Evolutionary conservation across 2,888 invertebrate genomes (phyloP).

Genomic region (Cartodere bifasciata): DNA sequence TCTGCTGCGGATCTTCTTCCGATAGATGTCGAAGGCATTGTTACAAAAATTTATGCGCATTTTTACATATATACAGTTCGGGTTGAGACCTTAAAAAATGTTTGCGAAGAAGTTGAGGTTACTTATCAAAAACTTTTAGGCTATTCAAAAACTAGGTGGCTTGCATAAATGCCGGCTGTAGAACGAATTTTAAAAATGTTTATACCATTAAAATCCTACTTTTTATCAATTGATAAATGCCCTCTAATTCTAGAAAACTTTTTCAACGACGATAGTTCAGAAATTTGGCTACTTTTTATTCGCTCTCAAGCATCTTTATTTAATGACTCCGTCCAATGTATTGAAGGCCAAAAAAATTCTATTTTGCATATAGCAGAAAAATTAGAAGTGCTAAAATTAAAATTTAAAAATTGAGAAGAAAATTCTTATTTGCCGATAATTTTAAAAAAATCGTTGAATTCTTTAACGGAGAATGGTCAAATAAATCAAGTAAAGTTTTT

Average conservation of each 20-base stretch:
- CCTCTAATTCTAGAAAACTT: slow-evolving; percentile 16
- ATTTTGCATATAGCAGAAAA: too few species aligned
- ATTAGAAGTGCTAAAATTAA: too few species aligned
- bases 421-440: too few species aligned
- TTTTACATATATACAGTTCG: slow-evolving; percentile 27
- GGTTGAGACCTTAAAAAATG: slow-evolving; percentile 22
- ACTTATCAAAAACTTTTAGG: slow-evolving; percentile 20
- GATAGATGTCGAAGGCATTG: slow-evolving; percentile 23
- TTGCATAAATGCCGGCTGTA: slow-evolving; percentile 21
- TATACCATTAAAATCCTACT: slow-evolving; percentile 19
- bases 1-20: slow-evolving; percentile 23
- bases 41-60: slow-evolving; percentile 25
- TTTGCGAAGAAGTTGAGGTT: slow-evolving; percentile 22
- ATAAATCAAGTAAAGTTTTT: too few species aligned
- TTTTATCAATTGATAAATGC: slow-evolving; percentile 19
- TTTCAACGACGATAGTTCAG: slow-evolving; percentile 11
- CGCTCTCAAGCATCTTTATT: slow-evolving; percentile 14
- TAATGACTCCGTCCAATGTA: too few species aligned
- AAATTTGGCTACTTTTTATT: slow-evolving; percentile 14
- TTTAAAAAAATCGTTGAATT: too few species aligned
- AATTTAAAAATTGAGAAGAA: too few species aligned
- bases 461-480: too few species aligned
- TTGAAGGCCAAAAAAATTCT: too few species aligned
- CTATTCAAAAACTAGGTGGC: slow-evolving; percentile 20
- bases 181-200: slow-evolving; percentile 22